A percentile compares a stretch with the other conserved stretches of the same genome.
Evolutionary conservation across 1,140 invertebrate genomes (phyloP).

Genomic region (Ylistrum balloti): DNA sequence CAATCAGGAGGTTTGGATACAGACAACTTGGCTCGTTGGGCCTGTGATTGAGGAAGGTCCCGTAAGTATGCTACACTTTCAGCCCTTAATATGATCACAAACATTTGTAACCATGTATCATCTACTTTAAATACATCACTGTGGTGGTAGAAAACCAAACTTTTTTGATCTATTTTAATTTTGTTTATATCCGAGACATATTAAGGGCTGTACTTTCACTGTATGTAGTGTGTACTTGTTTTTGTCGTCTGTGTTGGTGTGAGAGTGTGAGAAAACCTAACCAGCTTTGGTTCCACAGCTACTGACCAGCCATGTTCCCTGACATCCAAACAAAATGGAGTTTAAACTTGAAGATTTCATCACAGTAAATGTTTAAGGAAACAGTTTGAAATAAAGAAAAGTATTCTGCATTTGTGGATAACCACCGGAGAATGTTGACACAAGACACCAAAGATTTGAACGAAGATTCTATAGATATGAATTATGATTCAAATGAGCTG

Average conservation of each 20-base stretch:
- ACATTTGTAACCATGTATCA: neutral
- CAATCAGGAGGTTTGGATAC: neutral
- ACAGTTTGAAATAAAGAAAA: neutral
- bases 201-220: conserved; percentile 12
- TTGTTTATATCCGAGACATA: neutral
- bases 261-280: neutral
- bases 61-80: conserved; percentile 13
- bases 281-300: neutral
- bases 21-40: neutral
- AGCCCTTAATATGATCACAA: conserved; percentile 19
- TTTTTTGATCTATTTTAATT: too few relatives aligned
- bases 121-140: neutral
- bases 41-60: neutral
- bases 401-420: too few relatives aligned
- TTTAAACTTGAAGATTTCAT: neutral
- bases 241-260: neutral
- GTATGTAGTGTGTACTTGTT: neutral
- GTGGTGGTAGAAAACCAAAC: too few relatives aligned
- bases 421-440: neutral
- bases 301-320: neutral
- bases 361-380: neutral
- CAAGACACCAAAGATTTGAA: neutral
- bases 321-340: neutral
- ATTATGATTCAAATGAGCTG: neutral
- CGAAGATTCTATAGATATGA: neutral